Conservation (phyloP, 2,888 invertebrate species). For the Conistra vaccinii region DNA sequence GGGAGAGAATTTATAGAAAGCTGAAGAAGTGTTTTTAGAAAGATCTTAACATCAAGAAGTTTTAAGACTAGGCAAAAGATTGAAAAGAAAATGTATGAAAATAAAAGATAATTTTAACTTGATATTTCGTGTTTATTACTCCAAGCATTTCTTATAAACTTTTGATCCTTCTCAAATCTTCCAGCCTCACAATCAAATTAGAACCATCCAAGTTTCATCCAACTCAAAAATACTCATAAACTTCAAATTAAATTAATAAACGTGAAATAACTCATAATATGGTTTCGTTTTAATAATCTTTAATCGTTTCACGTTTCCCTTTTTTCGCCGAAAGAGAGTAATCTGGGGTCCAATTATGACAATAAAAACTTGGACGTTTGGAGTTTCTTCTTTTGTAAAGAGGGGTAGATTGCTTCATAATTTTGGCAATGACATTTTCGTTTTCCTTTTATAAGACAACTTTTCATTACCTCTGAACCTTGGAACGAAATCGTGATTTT, state of each 20-base stretch:
- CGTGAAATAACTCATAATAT: conserved; percentile 35
- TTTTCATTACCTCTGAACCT: conserved; percentile 34
- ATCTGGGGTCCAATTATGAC: conserved; percentile 53
- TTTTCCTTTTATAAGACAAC: conserved; percentile 22
- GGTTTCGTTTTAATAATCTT: conserved; percentile 50
- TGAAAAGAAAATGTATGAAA: conserved; percentile 1
- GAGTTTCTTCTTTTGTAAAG: conserved; percentile 48
- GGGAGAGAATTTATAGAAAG: conserved; percentile 19
- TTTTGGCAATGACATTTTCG: conserved; percentile 39
- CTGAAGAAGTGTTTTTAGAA: conserved; percentile 17
- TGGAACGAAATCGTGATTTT: conserved; percentile 15
- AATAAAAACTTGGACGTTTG: conserved; percentile 50
- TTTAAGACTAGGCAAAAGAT: neutral
- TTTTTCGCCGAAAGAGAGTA: conserved; percentile 26
- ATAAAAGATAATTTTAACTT: conserved; percentile 5
- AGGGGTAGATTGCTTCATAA: conserved; percentile 52
- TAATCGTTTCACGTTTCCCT: conserved; percentile 38
- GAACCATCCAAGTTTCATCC: conserved; percentile 14
- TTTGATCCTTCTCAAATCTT: conserved; percentile 21
- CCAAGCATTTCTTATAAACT: conserved; percentile 24
- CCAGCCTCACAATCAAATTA: conserved; percentile 41
- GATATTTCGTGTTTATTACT: conserved; percentile 12
- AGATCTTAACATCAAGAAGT: conserved; percentile 7
- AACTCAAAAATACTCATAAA: conserved; percentile 46
- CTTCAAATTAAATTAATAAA: conserved; percentile 57